A percentile compares a stretch with the other conserved stretches of the same genome.
These are phyloP conservation scores for Caenorhabditis sp. DNA, from an alignment of 2,888 invertebrate species.

Conservation along the genomic window DNA sequence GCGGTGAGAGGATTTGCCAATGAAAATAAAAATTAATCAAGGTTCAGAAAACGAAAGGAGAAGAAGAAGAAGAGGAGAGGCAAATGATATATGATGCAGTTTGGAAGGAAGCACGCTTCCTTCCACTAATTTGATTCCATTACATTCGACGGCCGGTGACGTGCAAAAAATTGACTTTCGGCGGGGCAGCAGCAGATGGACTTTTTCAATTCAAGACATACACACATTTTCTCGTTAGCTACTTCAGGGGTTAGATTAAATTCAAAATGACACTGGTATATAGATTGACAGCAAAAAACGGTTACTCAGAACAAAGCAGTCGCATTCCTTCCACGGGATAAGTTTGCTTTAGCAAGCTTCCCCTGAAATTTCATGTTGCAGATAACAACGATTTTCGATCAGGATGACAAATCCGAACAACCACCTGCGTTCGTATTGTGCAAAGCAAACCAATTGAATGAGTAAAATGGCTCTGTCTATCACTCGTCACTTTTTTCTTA, in stretches of 20 bases:
- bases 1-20: constrained; percentile 22
- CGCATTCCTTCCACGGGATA: too few species aligned
- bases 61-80: constrained; percentile 11
- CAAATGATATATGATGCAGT: constrained; percentile 48
- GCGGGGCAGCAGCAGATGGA: background rate
- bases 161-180: constrained; percentile 36
- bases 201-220: constrained; percentile 3
- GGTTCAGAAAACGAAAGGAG: constrained; percentile 31
- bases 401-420: too few species aligned
- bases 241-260: too few species aligned
- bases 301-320: too few species aligned
- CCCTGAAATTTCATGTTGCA: too few species aligned
- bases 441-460: background rate
- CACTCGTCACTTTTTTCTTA: too few species aligned
- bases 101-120: constrained; percentile 43
- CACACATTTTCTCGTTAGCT: background rate
- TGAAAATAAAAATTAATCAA: constrained; percentile 56
- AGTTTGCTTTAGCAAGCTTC: too few species aligned
- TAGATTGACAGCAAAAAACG: too few species aligned
- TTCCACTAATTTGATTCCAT: constrained; percentile 50
- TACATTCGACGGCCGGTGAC: constrained; percentile 44
- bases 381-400: too few species aligned
- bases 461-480: background rate
- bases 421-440: too few species aligned
- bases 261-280: too few species aligned